These are phyloP conservation scores for Columba janthina DNA, from an alignment of 2,113 vertebrate genomes.

Conservation along the genomic window DNA sequence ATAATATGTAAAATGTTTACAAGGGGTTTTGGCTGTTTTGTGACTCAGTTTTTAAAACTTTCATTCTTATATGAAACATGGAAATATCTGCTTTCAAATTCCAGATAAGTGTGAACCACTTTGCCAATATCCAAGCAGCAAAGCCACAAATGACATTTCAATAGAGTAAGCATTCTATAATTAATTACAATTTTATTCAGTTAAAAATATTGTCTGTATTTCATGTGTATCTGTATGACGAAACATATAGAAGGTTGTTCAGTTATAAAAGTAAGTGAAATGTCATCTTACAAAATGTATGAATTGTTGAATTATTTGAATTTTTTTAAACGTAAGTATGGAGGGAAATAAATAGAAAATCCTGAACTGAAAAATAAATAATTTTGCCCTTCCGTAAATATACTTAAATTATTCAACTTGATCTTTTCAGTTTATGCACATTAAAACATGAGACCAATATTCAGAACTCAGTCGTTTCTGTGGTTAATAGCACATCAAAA, in stretches of 20 bases:
- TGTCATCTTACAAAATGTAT: not conserved
- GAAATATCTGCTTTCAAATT: conserved; percentile 40
- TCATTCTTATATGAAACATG: conserved; percentile 35
- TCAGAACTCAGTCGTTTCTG: conserved; percentile 19
- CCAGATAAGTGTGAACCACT: not conserved
- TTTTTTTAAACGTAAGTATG: not conserved
- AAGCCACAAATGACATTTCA: conserved; percentile 28
- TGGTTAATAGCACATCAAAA: conserved; percentile 2
- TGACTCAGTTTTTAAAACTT: conserved; percentile 46
- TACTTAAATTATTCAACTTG: not conserved
- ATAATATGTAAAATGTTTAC: not conserved
- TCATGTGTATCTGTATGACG: not conserved
- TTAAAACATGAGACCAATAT: conserved; percentile 19
- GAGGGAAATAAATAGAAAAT: not conserved
- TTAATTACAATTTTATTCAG: not conserved
- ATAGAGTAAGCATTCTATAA: conserved; percentile 61
- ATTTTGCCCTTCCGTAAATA: not conserved
- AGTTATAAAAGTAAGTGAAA: not conserved
- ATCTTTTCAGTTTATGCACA: conserved; percentile 60
- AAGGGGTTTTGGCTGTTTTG: not conserved
- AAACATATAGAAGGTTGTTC: not conserved
- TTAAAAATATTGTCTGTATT: not conserved
- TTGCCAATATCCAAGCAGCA: conserved; percentile 38
- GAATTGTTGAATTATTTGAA: not conserved
- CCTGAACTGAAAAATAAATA: not conserved